Conservation (phyloP, 2,797 vertebrate species). For the Poeciliopsis paucimaculata region DNA sequence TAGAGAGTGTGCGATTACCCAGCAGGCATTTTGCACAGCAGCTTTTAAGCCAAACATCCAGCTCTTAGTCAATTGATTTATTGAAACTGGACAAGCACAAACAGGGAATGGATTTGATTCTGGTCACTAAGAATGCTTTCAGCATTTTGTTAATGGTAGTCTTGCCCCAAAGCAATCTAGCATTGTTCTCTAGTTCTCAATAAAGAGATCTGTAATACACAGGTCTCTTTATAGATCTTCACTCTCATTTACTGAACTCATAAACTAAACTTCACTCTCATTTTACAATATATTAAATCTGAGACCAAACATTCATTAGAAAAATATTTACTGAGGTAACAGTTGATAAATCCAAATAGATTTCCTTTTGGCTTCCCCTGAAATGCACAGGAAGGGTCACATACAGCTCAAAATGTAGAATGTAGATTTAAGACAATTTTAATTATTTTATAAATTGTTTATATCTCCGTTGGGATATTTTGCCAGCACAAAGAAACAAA, state of each 20-base stretch:
- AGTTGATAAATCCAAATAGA: background rate
- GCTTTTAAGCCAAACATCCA: slow-evolving; percentile 1
- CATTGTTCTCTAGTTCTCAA: background rate
- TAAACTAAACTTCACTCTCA: background rate
- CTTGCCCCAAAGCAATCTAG: background rate
- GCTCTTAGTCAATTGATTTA: background rate
- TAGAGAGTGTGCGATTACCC: background rate
- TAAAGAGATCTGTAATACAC: background rate
- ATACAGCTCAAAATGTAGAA: background rate
- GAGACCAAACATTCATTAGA: background rate
- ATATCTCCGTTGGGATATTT: background rate
- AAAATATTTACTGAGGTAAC: background rate
- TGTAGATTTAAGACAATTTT: background rate
- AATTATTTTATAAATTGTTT: background rate
- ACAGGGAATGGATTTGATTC: background rate
- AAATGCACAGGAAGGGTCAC: background rate
- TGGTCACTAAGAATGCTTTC: background rate
- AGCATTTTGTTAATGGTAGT: background rate
- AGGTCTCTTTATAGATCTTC: no score
- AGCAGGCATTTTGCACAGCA: background rate
- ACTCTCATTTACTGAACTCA: no score
- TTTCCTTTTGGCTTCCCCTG: background rate
- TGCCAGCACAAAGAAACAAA: background rate
- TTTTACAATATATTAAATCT: background rate
- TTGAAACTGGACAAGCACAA: background rate